A percentile compares a stretch with the other conserved stretches of the same genome.
These are phyloP conservation scores for Protodeltote pygarga DNA, from an alignment of 2,888 invertebrate species.

Conservation along the genomic window DNA sequence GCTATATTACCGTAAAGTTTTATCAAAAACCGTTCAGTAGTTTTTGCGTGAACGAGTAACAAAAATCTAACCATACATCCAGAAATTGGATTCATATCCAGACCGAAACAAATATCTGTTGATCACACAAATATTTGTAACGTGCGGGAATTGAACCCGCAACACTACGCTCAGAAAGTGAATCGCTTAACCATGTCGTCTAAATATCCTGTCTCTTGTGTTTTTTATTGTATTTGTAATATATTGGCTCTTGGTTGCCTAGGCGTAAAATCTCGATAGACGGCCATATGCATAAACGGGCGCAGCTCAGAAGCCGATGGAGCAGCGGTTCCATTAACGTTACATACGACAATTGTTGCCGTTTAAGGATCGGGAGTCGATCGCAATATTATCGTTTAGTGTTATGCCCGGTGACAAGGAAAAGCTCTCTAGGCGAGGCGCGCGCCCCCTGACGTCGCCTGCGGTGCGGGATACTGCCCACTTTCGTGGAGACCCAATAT, in stretches of 20 bases:
- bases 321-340: conserved; percentile 73
- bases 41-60: too few species aligned
- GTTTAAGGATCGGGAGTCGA: conserved; percentile 78
- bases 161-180: too few species aligned
- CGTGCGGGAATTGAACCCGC: too few species aligned
- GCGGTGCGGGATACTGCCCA: conserved; percentile 58
- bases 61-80: too few species aligned
- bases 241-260: conserved; percentile 42
- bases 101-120: too few species aligned
- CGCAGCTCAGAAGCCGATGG: conserved; percentile 45
- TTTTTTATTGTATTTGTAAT: too few species aligned
- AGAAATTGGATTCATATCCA: too few species aligned
- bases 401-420: conserved; percentile 84
- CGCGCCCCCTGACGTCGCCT: conserved; percentile 66
- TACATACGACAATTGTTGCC: conserved; percentile 80
- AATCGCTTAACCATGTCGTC: too few species aligned
- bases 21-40: too few species aligned
- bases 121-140: too few species aligned
- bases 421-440: conserved; percentile 75
- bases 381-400: conserved; percentile 83
- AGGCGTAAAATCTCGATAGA: conserved; percentile 55
- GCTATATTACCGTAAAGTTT: too few species aligned
- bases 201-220: too few species aligned
- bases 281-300: conserved; percentile 67
- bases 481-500: conserved; percentile 47